Evolutionary conservation across 2,888 invertebrate genomes (phyloP), one percentile per base, ranked within the genome.

Genomic region (Tillus elongatus): DNA sequence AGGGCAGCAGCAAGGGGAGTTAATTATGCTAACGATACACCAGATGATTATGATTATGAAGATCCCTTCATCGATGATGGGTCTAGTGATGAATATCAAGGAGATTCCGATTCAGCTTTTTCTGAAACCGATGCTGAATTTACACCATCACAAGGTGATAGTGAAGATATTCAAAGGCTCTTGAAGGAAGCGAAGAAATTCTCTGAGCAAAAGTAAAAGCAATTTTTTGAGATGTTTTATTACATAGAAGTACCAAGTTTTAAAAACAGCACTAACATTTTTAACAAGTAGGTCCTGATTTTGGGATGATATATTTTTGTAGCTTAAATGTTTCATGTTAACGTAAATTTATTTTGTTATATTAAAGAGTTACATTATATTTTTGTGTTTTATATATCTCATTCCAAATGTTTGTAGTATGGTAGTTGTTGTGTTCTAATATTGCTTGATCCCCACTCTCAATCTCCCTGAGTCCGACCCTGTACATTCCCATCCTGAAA

Each of bases 61-160:
- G 42, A 42, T 34, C 42, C 42, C 1, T 42, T 42, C 30, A 13
- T 39, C 15, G 32, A 24, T 26, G 36, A 36, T 36, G 42, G 33
- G 13, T 37, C 37, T 13, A 42, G 39, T 13, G 42, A 42, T 34
- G 42, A 42, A 10, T 39, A 36, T 31, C 8, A n/a, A 9, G 42
- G 13, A 29, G 30, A 31, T 1, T 34, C 42, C 19, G 42, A 42
- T 33, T 13, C 42, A 3, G 42, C 39, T 11, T n/a, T n/a, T n/a
- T 36, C 26, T 28, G 39, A 39, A 12, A 34, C 36, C n/a, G 32
- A 32, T 4, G 16, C 31, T 12, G 13, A 33, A 2, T 10, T 24
- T 11, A 19, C 37, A 16, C n/a, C n/a, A n/a, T n/a, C n/a, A n/a
- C n/a, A n/a, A n/a, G 42, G 39, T 27, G 39, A 42, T 9, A 31